Percentiles rank a stretch among this genome's conserved stretches.
Conservation (phyloP, 2,113 vertebrate genomes). For the Ageneiosus marmoratus region DNA sequence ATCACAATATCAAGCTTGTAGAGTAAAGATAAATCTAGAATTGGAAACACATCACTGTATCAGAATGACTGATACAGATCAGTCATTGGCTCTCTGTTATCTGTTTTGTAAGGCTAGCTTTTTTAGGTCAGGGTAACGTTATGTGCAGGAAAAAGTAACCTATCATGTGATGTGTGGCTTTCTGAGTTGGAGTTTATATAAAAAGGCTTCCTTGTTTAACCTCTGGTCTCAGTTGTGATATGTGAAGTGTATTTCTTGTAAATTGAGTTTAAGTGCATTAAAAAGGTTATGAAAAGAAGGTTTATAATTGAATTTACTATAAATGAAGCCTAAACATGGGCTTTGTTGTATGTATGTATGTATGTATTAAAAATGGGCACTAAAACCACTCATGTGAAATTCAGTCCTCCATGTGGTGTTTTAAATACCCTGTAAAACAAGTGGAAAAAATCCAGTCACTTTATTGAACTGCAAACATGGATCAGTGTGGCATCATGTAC, state of each 20-base stretch:
- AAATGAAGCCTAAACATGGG: not conserved
- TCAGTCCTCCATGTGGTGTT: no score
- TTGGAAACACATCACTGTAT: not conserved
- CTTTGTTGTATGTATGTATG: not conserved
- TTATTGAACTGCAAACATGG: no score
- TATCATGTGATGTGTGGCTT: conserved; percentile 1
- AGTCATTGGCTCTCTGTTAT: not conserved
- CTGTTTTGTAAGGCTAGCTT: not conserved
- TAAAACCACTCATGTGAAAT: no score
- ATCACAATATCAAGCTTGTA: no score
- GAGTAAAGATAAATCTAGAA: not conserved
- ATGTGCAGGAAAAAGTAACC: not conserved
- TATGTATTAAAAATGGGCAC: not conserved
- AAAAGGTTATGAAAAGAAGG: not conserved
- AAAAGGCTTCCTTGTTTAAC: not conserved
- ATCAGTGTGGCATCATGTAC: no score
- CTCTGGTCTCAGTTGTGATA: not conserved
- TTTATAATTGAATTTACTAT: no score
- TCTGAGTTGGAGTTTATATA: not conserved
- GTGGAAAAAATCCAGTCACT: no score
- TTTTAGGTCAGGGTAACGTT: not conserved
- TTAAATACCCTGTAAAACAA: no score
- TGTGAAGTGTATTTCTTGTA: conserved; percentile 6
- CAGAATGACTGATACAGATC: not conserved
- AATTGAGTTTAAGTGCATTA: not conserved